Conservation (phyloP, 2,113 vertebrate genomes). For the Axis porcinus region DNA sequence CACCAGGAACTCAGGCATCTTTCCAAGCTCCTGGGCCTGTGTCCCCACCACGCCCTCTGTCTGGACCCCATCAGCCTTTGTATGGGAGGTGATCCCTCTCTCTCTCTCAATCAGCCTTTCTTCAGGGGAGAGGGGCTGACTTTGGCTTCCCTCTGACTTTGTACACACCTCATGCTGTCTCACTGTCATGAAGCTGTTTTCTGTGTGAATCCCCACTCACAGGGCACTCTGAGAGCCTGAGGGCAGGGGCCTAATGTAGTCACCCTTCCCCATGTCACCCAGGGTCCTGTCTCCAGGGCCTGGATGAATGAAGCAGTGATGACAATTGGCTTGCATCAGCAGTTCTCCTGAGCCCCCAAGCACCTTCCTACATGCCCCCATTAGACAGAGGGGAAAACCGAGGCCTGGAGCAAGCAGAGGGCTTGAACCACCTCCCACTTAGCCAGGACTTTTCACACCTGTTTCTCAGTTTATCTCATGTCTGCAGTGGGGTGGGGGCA, state of each 20-base stretch:
- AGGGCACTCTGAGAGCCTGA: background rate
- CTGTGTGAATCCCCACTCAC: too few relatives aligned
- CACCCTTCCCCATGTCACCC: fast-evolving
- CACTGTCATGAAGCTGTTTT: too few relatives aligned
- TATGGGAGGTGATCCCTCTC: background rate
- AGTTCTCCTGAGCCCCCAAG: fast-evolving
- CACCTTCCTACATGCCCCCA: fast-evolving
- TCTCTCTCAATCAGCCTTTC: background rate
- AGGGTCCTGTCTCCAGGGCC: too few relatives aligned
- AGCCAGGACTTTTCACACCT: fast-evolving
- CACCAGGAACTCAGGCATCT: fast-evolving
- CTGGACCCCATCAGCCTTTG: background rate
- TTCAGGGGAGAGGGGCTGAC: background rate
- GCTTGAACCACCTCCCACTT: background rate
- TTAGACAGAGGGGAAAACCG: background rate
- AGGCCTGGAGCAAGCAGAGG: background rate
- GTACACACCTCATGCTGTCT: fast-evolving
- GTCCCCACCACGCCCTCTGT: background rate
- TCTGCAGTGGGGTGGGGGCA: background rate
- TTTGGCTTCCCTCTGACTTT: fast-evolving
- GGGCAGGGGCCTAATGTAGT: fast-evolving
- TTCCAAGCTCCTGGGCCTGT: background rate
- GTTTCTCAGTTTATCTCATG: background rate
- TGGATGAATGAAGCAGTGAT: background rate
- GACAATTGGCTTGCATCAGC: background rate